A percentile compares a stretch with the other conserved stretches of the same genome.
phyloP scores from a whole-genome alignment of 2,797 vertebrate genomes.

The Hylomyscus alleni region DNA sequence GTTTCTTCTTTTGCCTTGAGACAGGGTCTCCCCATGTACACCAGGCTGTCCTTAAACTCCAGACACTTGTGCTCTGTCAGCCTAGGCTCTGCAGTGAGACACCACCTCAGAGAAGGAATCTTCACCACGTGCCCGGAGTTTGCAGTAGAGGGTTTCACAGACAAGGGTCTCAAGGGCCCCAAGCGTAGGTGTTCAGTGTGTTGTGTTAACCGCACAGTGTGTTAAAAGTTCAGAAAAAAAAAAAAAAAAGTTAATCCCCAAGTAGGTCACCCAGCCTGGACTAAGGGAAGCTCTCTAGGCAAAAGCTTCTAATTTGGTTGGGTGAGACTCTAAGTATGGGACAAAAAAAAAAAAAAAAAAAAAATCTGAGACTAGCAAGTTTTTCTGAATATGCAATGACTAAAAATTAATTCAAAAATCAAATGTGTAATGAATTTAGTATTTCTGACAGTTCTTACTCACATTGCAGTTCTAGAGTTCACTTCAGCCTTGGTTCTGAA shows the following conservation, averaged over 20 bases:
- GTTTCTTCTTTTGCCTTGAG: neutral
- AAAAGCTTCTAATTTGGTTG: neutral
- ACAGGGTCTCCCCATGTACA: too few species aligned
- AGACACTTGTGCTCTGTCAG: neutral
- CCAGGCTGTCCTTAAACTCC: neutral
- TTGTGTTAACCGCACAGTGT: neutral
- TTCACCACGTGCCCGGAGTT: rapidly evolving
- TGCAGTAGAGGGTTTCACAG: neutral
- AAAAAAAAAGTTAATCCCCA: neutral
- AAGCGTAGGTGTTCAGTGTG: neutral
- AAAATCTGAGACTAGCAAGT: neutral
- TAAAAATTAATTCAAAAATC: neutral
- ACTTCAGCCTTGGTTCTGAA: neutral
- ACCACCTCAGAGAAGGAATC: neutral
- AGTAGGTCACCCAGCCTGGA: neutral
- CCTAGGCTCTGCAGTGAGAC: neutral
- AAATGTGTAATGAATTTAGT: neutral
- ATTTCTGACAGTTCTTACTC: neutral
- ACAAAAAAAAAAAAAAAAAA: too few species aligned
- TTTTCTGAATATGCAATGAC: neutral
- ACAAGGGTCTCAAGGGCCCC: neutral
- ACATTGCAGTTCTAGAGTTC: neutral
- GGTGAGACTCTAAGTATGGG: neutral
- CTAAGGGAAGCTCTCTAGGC: neutral
- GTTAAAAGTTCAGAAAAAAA: constrained; percentile 7